Percentiles rank a stretch among this genome's conserved stretches.
phyloP scores from a whole-genome alignment of 2,888 invertebrate species.

The Oxyteleia sp. region DNA sequence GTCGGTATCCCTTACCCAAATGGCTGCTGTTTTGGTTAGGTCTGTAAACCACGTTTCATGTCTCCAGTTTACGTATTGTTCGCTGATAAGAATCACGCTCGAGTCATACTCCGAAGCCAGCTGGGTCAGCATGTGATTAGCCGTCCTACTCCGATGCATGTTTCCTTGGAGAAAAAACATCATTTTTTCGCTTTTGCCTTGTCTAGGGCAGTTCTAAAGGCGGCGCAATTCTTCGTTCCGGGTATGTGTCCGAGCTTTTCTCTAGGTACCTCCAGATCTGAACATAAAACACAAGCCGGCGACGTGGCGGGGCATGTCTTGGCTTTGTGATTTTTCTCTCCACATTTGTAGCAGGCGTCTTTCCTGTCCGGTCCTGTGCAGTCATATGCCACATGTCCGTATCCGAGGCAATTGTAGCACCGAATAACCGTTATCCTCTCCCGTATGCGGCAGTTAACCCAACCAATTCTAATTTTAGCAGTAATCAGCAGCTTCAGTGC shows the following conservation, averaged over 20 bases:
- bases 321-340: conserved; percentile 1
- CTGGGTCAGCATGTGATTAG: conserved; percentile 46
- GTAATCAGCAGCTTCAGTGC: conserved; percentile 6
- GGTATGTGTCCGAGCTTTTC: conserved; percentile 31
- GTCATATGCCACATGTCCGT: conserved; percentile 11
- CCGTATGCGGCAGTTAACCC: conserved; percentile 19
- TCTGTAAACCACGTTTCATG: conserved; percentile 4
- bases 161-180: conserved; percentile 71
- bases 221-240: conserved; percentile 31
- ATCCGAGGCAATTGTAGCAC: conserved; percentile 19
- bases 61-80: conserved; percentile 46
- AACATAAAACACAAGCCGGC: conserved; percentile 3
- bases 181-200: conserved; percentile 30
- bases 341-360: conserved; percentile 7
- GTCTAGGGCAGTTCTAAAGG: conserved; percentile 34
- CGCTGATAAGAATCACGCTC: conserved; percentile 60
- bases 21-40: conserved; percentile 2
- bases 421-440: neutral
- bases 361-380: conserved; percentile 16
- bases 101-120: conserved; percentile 21
- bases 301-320: neutral
- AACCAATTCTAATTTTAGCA: conserved; percentile 3
- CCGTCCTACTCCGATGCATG: conserved; percentile 58
- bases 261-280: neutral
- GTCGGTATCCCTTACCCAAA: conserved; percentile 6